Evolutionary conservation across 2,888 invertebrate species (phyloP).

Genomic region (Tetragonula carbonaria): DNA sequence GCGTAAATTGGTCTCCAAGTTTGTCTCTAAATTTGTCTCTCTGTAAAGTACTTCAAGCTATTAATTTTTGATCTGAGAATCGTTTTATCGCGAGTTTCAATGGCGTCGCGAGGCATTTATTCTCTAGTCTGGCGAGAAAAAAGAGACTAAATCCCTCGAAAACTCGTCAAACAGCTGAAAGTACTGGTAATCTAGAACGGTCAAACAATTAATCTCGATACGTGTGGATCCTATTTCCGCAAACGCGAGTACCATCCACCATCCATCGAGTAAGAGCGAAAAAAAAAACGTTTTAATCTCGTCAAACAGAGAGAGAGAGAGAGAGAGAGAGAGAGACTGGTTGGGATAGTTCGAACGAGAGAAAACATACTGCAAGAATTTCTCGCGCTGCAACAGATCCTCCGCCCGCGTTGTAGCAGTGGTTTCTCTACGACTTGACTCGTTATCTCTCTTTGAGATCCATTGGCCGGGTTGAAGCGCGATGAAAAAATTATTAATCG

Average conservation of each 20-base stretch:
- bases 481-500: constrained; percentile 71
- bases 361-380: constrained; percentile 32
- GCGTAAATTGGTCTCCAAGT: too few species aligned
- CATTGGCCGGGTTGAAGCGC: constrained; percentile 43
- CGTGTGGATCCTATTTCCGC: neutral
- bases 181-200: neutral
- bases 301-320: neutral
- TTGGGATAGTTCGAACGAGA: neutral
- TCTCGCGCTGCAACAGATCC: neutral
- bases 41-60: too few species aligned
- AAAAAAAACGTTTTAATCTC: constrained; percentile 22
- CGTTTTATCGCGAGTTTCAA: too few species aligned
- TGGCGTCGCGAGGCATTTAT: neutral
- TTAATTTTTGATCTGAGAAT: too few species aligned
- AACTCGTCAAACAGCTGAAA: neutral
- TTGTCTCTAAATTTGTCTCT: too few species aligned
- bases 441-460: constrained; percentile 58
- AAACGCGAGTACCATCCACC: neutral
- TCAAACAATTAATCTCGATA: constrained; percentile 2
- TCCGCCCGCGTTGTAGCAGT: too few species aligned
- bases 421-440: constrained; percentile 19
- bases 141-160: neutral
- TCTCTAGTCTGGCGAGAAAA: neutral
- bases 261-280: neutral
- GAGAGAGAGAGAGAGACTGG: neutral